Percentiles rank a stretch among this genome's conserved stretches.
Evolutionary conservation across 1,140 invertebrate genomes (phyloP).

Genomic region (Drosophila nasuta): DNA sequence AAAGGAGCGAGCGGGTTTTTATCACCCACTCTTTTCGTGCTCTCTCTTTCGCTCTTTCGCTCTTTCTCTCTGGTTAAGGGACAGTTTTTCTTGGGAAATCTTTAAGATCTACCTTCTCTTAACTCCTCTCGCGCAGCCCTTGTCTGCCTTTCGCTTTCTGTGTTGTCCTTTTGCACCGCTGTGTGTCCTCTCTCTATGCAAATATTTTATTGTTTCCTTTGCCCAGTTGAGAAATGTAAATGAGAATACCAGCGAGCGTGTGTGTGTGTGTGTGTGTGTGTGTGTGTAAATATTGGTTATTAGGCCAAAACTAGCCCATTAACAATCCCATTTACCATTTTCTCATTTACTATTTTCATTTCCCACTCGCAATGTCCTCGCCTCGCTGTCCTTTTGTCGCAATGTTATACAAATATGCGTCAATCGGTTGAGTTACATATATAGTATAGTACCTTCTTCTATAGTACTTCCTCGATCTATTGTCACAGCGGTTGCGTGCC

Average conservation of each 20-base stretch:
- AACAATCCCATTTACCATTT: not conserved
- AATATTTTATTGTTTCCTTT: constrained; percentile 35
- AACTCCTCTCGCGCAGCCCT: constrained; percentile 44
- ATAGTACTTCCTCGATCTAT: constrained; percentile 19
- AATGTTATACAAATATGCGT: constrained; percentile 78
- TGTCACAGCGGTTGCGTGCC: constrained; percentile 29
- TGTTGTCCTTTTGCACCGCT: constrained; percentile 8
- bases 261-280: too few relatives aligned
- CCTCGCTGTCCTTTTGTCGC: constrained; percentile 62
- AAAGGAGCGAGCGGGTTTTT: constrained; percentile 51
- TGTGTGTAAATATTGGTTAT: constrained; percentile 52
- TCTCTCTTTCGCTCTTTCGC: not conserved
- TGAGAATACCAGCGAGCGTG: too few relatives aligned
- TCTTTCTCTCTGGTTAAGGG: constrained; percentile 24
- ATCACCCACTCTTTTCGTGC: not conserved
- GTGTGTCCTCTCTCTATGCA: constrained; percentile 31
- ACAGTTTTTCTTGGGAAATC: constrained; percentile 42
- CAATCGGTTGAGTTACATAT: constrained; percentile 40
- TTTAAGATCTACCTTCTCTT: constrained; percentile 27
- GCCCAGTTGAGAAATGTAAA: constrained; percentile 2
- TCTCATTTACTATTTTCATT: constrained; percentile 5
- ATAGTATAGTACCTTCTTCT: constrained; percentile 21
- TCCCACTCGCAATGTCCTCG: constrained; percentile 45
- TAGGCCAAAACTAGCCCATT: constrained; percentile 29
- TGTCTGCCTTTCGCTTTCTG: constrained; percentile 11